Evolutionary conservation across 1,140 invertebrate genomes (phyloP), one percentile per base, ranked within the genome.

Genomic region (Melanaphis sacchari): DNA sequence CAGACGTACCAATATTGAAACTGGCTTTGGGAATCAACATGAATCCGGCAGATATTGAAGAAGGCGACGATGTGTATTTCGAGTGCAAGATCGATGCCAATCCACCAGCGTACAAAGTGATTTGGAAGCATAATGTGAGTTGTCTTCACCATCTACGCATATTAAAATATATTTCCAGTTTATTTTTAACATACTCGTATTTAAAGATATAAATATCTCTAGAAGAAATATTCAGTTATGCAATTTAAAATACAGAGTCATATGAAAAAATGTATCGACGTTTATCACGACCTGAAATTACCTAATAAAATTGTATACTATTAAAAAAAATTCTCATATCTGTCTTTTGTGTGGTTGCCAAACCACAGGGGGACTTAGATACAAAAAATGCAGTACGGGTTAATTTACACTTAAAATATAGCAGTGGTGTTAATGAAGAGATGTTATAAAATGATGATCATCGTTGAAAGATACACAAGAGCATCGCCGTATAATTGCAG

Each of bases 91-190:
- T 98, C 93, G 96, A 97, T 94, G 97, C 98, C 93, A 98, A 98
- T 96, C 98, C 98, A 18, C 96, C 96, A 85, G 97, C 97, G 94
- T 98, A 98, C 95, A 98, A 98, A 97, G 97, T 98, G 94, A 96
- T 98, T 81, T 98, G 98, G 98, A 97, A 97, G 95, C 98, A 98
- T 95, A 98, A 98, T 95, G 98, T 98, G 96, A 98, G 97, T 97
- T 41, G 11, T 43, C 9, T 7, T 43, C 9, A 26, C 85, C 21
- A 22, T 82, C 81, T 15, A 49, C 31, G 11, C 0, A 26, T 9
- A 26, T 31, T 43, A 8, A 15, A 66, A n/a, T 66, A 66, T 26
- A 31, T 59, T 66, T 66, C 4, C 26, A 31, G 31, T 15, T n/a
- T n/a, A 31, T 11, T 31, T 15, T 4, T n/a, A 76, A 76, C 18